These are phyloP conservation scores for Bombus turneri DNA, from an alignment of 1,140 invertebrate genomes.

Conservation along the genomic window DNA sequence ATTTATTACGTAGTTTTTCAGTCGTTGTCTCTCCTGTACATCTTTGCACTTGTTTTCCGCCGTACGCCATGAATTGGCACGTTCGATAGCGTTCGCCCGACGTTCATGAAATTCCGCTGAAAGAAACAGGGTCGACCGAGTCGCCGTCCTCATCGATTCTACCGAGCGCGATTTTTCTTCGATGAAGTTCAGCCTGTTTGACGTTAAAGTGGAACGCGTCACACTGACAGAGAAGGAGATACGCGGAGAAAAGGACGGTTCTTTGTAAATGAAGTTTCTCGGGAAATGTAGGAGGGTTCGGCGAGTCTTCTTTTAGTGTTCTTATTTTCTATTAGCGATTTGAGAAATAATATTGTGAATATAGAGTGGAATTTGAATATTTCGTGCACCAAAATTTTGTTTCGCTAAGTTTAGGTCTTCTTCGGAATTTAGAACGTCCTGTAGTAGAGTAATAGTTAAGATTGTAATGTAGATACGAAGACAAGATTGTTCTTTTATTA, in stretches of 20 bases:
- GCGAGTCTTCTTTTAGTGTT: background rate
- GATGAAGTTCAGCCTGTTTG: constrained; percentile 14
- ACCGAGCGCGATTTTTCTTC: constrained; percentile 36
- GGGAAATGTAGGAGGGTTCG: background rate
- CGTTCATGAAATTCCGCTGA: constrained; percentile 30
- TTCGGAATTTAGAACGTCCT: background rate
- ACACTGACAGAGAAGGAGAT: background rate
- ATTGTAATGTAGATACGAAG: too few relatives aligned
- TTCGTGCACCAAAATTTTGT: too few relatives aligned
- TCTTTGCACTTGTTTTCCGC: background rate
- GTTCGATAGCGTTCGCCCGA: constrained; percentile 2
- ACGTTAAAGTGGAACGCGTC: constrained; percentile 23
- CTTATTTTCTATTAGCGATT: background rate
- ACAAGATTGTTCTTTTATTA: too few relatives aligned
- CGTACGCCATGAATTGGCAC: background rate
- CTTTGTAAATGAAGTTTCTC: constrained; percentile 4
- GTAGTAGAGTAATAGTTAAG: too few relatives aligned
- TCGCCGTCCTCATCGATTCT: constrained; percentile 23
- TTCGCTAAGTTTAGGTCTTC: background rate
- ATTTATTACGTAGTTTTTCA: background rate
- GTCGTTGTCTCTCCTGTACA: background rate
- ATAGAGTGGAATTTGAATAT: background rate
- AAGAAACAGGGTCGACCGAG: constrained; percentile 33
- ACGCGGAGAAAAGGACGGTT: background rate
- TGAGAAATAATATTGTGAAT: background rate